These are phyloP conservation scores for Pyrrhia umbra DNA, from an alignment of 2,888 invertebrate species.

Conservation along the genomic window DNA sequence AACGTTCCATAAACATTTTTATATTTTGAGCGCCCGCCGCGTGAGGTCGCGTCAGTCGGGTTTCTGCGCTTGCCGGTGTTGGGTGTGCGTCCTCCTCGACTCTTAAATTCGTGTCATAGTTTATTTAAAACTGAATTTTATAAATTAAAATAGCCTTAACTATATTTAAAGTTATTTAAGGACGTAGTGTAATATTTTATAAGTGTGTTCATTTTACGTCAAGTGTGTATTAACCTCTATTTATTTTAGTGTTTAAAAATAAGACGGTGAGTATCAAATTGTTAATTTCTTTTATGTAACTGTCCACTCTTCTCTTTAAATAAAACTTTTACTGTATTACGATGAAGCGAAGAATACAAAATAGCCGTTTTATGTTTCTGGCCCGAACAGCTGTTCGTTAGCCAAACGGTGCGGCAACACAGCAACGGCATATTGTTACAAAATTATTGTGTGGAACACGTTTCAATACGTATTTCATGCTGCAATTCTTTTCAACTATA, in stretches of 20 bases:
- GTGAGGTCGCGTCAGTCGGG: slow-evolving; percentile 85
- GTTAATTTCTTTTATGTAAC: slow-evolving; percentile 56
- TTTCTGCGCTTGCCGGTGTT: slow-evolving; percentile 85
- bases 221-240: slow-evolving; percentile 71
- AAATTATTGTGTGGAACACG: slow-evolving; percentile 24
- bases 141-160: slow-evolving; percentile 68
- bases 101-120: slow-evolving; percentile 82
- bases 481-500: background rate
- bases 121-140: slow-evolving; percentile 70
- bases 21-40: slow-evolving; percentile 75
- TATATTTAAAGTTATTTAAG: slow-evolving; percentile 60
- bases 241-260: slow-evolving; percentile 73
- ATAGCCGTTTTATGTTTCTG: slow-evolving; percentile 24
- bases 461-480: background rate
- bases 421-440: slow-evolving; percentile 31
- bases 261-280: slow-evolving; percentile 78
- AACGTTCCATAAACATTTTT: slow-evolving; percentile 68
- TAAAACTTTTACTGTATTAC: slow-evolving; percentile 37
- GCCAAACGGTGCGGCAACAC: slow-evolving; percentile 24
- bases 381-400: slow-evolving; percentile 64
- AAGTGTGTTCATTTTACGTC: slow-evolving; percentile 73
- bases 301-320: slow-evolving; percentile 44
- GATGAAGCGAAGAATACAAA: slow-evolving; percentile 18
- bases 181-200: slow-evolving; percentile 65
- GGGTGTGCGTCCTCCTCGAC: slow-evolving; percentile 80